Conservation (phyloP, 2,888 invertebrate species). For the Ctenicera cuprea region DNA sequence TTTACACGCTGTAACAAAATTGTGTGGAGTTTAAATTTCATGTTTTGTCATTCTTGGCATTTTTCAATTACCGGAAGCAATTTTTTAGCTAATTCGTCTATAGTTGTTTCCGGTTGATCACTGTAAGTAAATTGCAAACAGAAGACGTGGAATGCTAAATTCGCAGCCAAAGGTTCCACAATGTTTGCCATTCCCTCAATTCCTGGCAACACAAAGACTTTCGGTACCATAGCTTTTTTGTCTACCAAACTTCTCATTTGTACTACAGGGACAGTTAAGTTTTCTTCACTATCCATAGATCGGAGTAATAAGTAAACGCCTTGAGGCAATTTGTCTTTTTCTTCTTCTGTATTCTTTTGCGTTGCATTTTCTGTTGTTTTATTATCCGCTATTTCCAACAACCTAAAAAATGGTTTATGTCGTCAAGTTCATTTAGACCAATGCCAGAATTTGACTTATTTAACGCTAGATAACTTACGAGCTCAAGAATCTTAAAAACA, state of each 20-base stretch:
- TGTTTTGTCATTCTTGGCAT: neutral
- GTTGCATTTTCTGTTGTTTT: constrained; percentile 69
- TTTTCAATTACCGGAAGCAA: constrained; percentile 73
- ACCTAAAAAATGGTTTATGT: constrained; percentile 62
- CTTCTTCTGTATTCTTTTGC: constrained; percentile 28
- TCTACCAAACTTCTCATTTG: constrained; percentile 45
- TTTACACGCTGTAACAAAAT: constrained; percentile 75
- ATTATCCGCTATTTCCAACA: constrained; percentile 75
- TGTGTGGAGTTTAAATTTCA: neutral
- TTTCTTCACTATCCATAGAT: constrained; percentile 78
- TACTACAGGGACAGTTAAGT: constrained; percentile 74
- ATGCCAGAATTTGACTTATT: no score
- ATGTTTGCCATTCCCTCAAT: constrained; percentile 79
- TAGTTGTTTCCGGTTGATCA: constrained; percentile 70
- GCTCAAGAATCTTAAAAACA: no score
- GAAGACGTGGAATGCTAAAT: constrained; percentile 74
- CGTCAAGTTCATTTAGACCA: no score
- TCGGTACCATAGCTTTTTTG: constrained; percentile 60
- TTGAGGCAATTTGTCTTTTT: constrained; percentile 43
- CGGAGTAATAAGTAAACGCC: constrained; percentile 78
- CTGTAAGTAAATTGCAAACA: constrained; percentile 75
- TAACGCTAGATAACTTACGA: no score
- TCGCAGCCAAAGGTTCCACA: constrained; percentile 74
- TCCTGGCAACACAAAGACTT: constrained; percentile 80
- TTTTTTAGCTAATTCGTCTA: constrained; percentile 74